A percentile compares a stretch with the other conserved stretches of the same genome.
These are phyloP conservation scores for Aporrectodea caliginosa DNA, from an alignment of 1,140 invertebrate genomes.

Conservation along the genomic window DNA sequence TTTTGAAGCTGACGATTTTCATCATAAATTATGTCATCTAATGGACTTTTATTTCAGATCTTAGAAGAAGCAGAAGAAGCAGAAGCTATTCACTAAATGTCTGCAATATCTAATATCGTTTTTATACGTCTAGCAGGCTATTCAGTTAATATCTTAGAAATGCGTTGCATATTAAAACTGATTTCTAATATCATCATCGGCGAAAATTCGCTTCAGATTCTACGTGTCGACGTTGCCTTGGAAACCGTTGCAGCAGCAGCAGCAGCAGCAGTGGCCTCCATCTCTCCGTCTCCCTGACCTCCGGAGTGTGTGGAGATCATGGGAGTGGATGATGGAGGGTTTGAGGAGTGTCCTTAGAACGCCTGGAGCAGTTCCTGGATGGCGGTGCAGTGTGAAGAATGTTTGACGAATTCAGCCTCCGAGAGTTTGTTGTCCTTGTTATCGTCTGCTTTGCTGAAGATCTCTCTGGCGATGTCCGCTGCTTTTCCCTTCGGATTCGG, in stretches of 20 bases:
- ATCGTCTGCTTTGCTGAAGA: slow-evolving; percentile 17
- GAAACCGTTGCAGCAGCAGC: not conserved
- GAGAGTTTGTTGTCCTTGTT: slow-evolving; percentile 18
- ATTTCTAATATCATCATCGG: not conserved
- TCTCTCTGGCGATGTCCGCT: slow-evolving; percentile 4
- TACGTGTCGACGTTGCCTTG: not conserved
- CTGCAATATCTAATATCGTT: no score
- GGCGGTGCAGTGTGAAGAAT: slow-evolving; percentile 1
- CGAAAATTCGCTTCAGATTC: not conserved
- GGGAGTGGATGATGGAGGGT: not conserved
- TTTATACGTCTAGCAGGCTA: no score
- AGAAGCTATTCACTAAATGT: no score
- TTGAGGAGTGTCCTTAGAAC: not conserved
- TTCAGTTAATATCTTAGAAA: not conserved
- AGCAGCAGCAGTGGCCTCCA: not conserved
- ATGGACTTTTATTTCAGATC: no score
- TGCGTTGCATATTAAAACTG: not conserved
- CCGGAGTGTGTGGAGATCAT: no score
- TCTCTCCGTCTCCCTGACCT: no score
- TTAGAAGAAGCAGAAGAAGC: no score
- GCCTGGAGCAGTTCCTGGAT: slow-evolving; percentile 10
- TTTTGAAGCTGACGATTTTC: no score
- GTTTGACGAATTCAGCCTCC: slow-evolving; percentile 24
- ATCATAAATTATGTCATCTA: no score
- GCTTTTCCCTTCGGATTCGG: not conserved